A percentile compares a stretch with the other conserved stretches of the same genome.
phyloP scores from a whole-genome alignment of 1,140 invertebrate species.

The Bombus impatiens region DNA sequence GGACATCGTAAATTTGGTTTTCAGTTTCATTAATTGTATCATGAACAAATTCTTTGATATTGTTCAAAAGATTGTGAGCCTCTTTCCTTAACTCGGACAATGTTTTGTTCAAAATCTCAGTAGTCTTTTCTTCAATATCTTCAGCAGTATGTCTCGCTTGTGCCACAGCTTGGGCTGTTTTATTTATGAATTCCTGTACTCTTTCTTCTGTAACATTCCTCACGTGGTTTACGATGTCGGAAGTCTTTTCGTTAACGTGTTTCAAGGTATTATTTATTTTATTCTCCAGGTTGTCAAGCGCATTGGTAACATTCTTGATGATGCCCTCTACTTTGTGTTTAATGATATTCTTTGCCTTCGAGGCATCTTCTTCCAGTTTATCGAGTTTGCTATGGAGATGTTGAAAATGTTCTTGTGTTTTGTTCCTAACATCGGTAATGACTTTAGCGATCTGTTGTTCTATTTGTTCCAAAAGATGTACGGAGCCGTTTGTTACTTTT shows the following conservation, averaged over 20 bases:
- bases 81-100: not conserved
- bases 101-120: not conserved
- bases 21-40: not conserved
- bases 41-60: not conserved
- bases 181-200: not conserved
- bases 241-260: not conserved
- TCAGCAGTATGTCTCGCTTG: not conserved
- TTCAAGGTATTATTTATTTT: not conserved
- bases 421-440: not conserved
- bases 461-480: not conserved
- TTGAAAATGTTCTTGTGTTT: not conserved
- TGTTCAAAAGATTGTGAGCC: not conserved
- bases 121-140: not conserved
- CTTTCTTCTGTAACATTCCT: not conserved
- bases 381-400: not conserved
- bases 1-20: not conserved
- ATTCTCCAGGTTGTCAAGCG: not conserved
- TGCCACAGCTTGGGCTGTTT: not conserved
- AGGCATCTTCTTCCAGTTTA: fast-evolving
- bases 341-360: not conserved
- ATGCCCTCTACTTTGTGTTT: not conserved
- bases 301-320: not conserved
- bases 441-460: not conserved
- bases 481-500: not conserved
- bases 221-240: not conserved